A percentile compares a stretch with the other conserved stretches of the same genome.
These are phyloP conservation scores for Drosophila birchii DNA, from an alignment of 2,888 invertebrate species.

Conservation along the genomic window DNA sequence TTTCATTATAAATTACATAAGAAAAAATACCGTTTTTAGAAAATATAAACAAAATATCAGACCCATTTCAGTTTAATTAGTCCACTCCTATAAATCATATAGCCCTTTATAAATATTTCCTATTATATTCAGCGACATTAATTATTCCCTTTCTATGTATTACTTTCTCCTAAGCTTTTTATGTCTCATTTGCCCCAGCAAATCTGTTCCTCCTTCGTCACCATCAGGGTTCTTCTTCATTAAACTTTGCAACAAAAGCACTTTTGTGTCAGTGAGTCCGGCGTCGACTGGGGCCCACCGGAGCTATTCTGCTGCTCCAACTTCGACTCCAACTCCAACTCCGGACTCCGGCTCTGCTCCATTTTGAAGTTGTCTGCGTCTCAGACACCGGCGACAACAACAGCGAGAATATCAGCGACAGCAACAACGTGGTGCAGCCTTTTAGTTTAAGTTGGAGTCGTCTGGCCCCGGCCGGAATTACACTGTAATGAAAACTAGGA, in stretches of 20 bases:
- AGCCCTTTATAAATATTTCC: constrained; percentile 10
- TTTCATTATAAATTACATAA: not conserved
- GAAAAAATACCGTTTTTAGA: not conserved
- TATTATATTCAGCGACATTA: constrained; percentile 19
- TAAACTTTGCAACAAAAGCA: constrained; percentile 79
- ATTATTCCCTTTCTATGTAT: constrained; percentile 30
- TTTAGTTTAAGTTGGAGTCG: constrained; percentile 78
- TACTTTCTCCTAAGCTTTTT: constrained; percentile 34
- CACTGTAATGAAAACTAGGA: not conserved
- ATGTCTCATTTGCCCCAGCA: constrained; percentile 26
- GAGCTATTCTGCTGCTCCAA: constrained; percentile 29
- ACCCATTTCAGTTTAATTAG: not conserved
- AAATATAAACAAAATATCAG: not conserved
- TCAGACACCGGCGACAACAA: constrained; percentile 74
- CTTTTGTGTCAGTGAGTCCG: constrained; percentile 78
- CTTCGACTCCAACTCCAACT: constrained; percentile 32
- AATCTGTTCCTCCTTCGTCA: constrained; percentile 16
- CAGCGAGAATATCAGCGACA: constrained; percentile 36
- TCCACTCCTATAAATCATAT: not conserved
- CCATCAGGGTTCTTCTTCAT: constrained; percentile 55
- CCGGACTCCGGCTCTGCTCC: constrained; percentile 48
- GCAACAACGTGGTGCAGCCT: constrained; percentile 64
- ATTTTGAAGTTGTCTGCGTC: constrained; percentile 80
- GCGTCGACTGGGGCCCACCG: constrained; percentile 28
- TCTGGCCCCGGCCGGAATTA: constrained; percentile 39